Conservation (phyloP, 2,113 vertebrate species). For the Trematomus loennbergii region DNA sequence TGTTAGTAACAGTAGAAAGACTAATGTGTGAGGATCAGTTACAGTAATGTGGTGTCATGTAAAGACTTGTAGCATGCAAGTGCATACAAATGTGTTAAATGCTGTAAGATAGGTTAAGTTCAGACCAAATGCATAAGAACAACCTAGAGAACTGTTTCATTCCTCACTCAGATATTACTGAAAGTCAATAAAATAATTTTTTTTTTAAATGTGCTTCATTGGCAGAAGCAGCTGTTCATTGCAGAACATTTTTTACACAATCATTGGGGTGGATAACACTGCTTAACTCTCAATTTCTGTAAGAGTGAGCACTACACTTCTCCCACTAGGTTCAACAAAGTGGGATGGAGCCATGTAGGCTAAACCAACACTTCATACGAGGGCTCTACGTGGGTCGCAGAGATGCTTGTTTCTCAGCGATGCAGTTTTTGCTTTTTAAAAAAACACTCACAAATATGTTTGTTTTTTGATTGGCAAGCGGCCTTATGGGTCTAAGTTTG, state of each 20-base stretch:
- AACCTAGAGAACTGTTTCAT: background rate
- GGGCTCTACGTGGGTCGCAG: slow-evolving; percentile 16
- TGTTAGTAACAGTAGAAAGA: slow-evolving; percentile 10
- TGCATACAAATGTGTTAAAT: background rate
- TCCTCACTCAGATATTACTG: background rate
- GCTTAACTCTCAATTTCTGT: slow-evolving; percentile 2
- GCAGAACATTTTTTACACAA: background rate
- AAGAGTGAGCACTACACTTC: slow-evolving; percentile 21
- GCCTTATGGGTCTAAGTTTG: background rate
- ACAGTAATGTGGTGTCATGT: background rate
- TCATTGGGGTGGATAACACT: background rate
- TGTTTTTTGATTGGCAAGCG: slow-evolving; percentile 15
- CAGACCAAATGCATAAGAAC: background rate
- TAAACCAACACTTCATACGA: background rate
- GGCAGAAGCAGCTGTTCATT: background rate
- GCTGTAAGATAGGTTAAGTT: background rate
- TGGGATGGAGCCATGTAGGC: slow-evolving; percentile 43
- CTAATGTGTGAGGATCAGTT: slow-evolving; percentile 14
- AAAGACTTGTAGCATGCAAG: background rate
- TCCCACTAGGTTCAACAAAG: slow-evolving; percentile 62
- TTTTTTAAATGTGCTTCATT: background rate
- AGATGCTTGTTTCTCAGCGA: slow-evolving; percentile 1
- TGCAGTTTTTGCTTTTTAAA: background rate
- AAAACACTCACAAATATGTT: background rate
- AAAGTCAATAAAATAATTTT: no score